Percentiles rank a stretch among this genome's conserved stretches.
Conservation (phyloP, 1,140 invertebrate species). For the Polypedilum vanderplanki region DNA sequence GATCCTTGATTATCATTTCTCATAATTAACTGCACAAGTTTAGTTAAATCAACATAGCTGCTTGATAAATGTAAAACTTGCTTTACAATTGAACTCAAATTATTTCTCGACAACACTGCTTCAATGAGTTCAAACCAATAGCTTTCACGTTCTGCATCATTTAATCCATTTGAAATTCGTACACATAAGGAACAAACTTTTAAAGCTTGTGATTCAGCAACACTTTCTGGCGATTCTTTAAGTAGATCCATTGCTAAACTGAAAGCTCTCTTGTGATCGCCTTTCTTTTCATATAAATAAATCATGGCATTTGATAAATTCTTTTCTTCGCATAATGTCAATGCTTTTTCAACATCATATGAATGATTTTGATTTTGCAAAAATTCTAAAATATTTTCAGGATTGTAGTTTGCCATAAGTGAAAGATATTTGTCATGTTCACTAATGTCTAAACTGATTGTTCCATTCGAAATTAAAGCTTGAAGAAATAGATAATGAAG, state of each 20-base stretch:
- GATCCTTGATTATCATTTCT: slow-evolving; percentile 39
- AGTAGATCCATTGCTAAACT: slow-evolving; percentile 43
- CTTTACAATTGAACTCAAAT: slow-evolving; percentile 41
- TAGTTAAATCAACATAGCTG: slow-evolving; percentile 47
- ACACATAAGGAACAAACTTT: slow-evolving; percentile 43
- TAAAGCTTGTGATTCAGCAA: slow-evolving; percentile 32
- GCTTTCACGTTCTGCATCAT: slow-evolving; percentile 41
- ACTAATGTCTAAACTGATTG: slow-evolving; percentile 45
- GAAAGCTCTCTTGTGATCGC: slow-evolving; percentile 46
- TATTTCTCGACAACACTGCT: slow-evolving; percentile 38
- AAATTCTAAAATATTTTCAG: slow-evolving; percentile 41
- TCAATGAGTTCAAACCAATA: slow-evolving; percentile 46
- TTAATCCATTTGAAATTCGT: slow-evolving; percentile 42
- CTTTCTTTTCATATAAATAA: slow-evolving; percentile 45
- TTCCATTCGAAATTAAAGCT: slow-evolving; percentile 51
- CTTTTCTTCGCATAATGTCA: slow-evolving; percentile 44
- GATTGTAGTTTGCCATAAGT: slow-evolving; percentile 59
- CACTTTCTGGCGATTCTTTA: slow-evolving; percentile 35
- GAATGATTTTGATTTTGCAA: slow-evolving; percentile 35
- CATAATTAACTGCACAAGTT: slow-evolving; percentile 46
- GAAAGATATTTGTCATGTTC: slow-evolving; percentile 58
- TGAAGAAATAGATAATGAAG: slow-evolving; percentile 55
- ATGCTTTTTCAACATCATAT: slow-evolving; percentile 43
- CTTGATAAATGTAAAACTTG: slow-evolving; percentile 47
- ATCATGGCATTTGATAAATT: slow-evolving; percentile 43